A percentile compares a stretch with the other conserved stretches of the same genome.
Evolutionary conservation across 1,140 invertebrate species (phyloP).

Genomic region (Hyles vespertilio): DNA sequence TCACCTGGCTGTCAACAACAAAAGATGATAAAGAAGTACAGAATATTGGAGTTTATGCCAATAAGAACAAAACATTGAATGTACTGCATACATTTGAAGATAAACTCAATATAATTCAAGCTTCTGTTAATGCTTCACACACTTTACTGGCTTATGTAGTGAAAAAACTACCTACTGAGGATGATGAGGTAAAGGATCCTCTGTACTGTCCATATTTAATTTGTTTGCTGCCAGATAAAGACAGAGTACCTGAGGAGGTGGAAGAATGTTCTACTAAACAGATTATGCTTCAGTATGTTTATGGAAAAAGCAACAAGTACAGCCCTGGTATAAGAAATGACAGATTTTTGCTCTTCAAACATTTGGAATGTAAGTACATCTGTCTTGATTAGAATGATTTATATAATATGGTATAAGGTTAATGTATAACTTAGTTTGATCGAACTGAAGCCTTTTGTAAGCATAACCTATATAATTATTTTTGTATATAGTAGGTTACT

Average conservation of each 20-base stretch:
- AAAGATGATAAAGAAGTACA: slow-evolving; percentile 50
- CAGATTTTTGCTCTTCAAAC: slow-evolving; percentile 85
- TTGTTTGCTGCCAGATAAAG: slow-evolving; percentile 75
- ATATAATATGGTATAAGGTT: neutral
- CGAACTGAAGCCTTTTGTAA: no score
- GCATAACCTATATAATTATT: no score
- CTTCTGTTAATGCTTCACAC: slow-evolving; percentile 82
- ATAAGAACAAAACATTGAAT: slow-evolving; percentile 76
- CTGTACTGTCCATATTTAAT: slow-evolving; percentile 78
- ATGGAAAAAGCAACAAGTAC: slow-evolving; percentile 79
- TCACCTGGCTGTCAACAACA: slow-evolving; percentile 80
- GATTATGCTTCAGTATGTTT: slow-evolving; percentile 87
- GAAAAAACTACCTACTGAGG: slow-evolving; percentile 62
- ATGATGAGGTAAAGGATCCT: slow-evolving; percentile 41
- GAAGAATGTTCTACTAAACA: slow-evolving; percentile 77
- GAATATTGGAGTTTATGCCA: slow-evolving; percentile 74
- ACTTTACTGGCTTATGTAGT: slow-evolving; percentile 81
- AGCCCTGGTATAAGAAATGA: slow-evolving; percentile 78
- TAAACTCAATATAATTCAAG: slow-evolving; percentile 83
- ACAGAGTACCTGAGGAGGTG: slow-evolving; percentile 74
- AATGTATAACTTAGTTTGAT: neutral
- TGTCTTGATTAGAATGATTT: slow-evolving; percentile 7
- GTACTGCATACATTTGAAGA: slow-evolving; percentile 80
- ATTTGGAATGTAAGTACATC: slow-evolving; percentile 83
- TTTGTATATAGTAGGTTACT: no score